phyloP scores from a whole-genome alignment of 2,888 invertebrate genomes.

The Tryphoninae sp. region DNA sequence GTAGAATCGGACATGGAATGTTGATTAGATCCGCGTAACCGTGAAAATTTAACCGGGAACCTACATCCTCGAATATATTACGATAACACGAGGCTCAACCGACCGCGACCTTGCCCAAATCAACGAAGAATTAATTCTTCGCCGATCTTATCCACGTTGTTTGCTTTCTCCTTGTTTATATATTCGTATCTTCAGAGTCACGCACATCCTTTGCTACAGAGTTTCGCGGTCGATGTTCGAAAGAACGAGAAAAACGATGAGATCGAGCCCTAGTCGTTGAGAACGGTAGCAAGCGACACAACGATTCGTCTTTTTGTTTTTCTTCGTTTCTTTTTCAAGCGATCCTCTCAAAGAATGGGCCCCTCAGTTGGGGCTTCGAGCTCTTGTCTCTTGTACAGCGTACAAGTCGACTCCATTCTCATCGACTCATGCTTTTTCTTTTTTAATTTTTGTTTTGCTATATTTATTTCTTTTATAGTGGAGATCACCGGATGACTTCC shows the following conservation, averaged over 20 bases:
- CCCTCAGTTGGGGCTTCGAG: constrained; percentile 4
- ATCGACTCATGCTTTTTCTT: neutral
- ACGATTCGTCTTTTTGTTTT: neutral
- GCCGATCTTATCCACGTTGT: neutral
- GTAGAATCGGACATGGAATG: constrained; percentile 5
- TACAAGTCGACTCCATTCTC: neutral
- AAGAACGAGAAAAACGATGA: neutral
- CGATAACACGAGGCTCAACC: neutral
- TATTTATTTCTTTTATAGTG: too few relatives aligned
- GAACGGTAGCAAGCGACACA: neutral
- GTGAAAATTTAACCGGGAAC: neutral
- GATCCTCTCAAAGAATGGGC: neutral
- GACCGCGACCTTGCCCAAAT: neutral
- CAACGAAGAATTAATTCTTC: neutral
- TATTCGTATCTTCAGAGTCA: neutral
- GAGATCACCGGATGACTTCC: too few relatives aligned
- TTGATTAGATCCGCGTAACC: constrained; percentile 16
- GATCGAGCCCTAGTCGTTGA: neutral
- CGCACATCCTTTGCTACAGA: too few relatives aligned
- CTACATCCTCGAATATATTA: neutral
- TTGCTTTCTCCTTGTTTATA: too few relatives aligned
- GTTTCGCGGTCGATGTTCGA: neutral
- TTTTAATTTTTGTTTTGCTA: too few relatives aligned
- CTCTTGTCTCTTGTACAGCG: neutral
- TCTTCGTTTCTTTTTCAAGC: neutral